Conservation (phyloP, 2,113 vertebrate species). For the Xenus cinereus region DNA sequence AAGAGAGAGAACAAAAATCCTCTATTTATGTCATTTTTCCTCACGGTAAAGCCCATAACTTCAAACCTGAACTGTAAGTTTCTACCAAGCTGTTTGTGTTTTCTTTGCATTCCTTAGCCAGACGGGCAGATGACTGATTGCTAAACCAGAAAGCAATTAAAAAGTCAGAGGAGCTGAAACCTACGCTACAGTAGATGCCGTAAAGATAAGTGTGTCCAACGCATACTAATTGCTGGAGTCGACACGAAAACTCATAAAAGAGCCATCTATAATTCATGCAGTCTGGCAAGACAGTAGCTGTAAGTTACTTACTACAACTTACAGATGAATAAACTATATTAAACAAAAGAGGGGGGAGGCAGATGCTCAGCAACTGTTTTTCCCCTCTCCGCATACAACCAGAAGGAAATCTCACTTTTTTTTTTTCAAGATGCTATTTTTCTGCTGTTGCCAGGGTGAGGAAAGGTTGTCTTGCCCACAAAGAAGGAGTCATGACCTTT, state of each 20-base stretch:
- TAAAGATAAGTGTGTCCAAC: slow-evolving; percentile 10
- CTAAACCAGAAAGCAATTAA: slow-evolving; percentile 46
- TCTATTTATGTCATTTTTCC: not conserved
- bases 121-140: slow-evolving; percentile 31
- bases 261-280: slow-evolving; percentile 62
- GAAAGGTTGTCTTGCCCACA: not conserved
- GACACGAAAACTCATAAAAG: slow-evolving; percentile 45
- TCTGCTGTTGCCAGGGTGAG: not conserved
- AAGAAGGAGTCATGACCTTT: not conserved
- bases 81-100: not conserved
- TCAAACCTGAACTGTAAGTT: not conserved
- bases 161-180: slow-evolving; percentile 29
- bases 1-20: not conserved
- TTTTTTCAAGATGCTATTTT: not conserved
- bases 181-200: slow-evolving; percentile 11
- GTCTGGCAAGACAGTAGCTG: slow-evolving; percentile 19
- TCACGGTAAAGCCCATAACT: not conserved
- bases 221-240: slow-evolving; percentile 45
- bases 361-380: not conserved
- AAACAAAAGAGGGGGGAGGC: not conserved
- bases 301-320: slow-evolving; percentile 11
- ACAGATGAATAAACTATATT: not conserved
- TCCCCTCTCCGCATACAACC: not conserved
- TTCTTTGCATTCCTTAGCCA: not conserved
- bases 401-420: not conserved